Base-by-base conservation (phyloP, 2,888 invertebrate species). In the Epistrophe eligans region DNA sequence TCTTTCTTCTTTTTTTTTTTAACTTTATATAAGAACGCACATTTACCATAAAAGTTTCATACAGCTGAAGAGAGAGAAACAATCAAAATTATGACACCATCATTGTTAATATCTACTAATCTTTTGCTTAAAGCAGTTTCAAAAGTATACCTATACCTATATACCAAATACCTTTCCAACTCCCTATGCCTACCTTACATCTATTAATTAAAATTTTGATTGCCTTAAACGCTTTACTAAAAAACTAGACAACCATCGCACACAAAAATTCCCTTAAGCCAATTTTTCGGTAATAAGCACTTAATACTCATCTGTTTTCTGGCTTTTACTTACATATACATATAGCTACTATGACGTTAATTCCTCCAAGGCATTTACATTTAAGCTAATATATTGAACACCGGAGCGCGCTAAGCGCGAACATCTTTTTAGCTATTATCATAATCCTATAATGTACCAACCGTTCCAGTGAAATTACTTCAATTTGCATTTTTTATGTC, bases 401-500 rank as follows among this genome's bases (percentile, higher is more conserved):
- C 50, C 74, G 71, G 70, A 48, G 2, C 7, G 32, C 17, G 45
- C 28, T 66, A 60, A 77, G 76, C 40, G 66, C 32, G 60, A 58
- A 72, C 55, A 72, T 17, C 76, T 66, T 70, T 66, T 62, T 71
- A 45, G 52, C 79, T 80, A 66, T 76, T 52, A 45, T 52, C 45
- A 60, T 64, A 72, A 80, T 80, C 76, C 80, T n/a, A 50, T 71
- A 67, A 80, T 72, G 50, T 73, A 77, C 64, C 64, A 45, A 77
- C 64, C 64, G 73, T 73, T 79, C 55, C 48, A 50, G 62, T 64
- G 55, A 77, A 80, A 77, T 80, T 80, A 67, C 76, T 72, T 73
- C 66, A 80, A 84, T 84, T 84, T 84, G 72, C 80, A 80, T 84
- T 72, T 71, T 72, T 84, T 72, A 84, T 55, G 38, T 28, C 35